Base-by-base conservation (phyloP, 2,888 invertebrate genomes). In the Drosophila koepferae region DNA sequence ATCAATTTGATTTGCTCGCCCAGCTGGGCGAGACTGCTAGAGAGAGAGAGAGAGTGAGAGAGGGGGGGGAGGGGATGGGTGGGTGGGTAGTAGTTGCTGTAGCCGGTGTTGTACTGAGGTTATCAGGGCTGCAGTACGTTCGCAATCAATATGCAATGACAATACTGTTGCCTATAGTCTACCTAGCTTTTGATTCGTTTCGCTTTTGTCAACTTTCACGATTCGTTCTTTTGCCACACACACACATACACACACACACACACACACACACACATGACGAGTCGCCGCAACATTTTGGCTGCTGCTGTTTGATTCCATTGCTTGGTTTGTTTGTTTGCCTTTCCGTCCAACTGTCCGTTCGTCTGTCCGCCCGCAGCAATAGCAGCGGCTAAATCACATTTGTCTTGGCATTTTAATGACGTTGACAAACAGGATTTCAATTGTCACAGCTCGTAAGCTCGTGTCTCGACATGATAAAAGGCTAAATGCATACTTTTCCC, bases 351-450 rank as follows among this genome's bases (percentile, higher is more conserved):
- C 56, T 16, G 6, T 36, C 34, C 20, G n/a, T 56, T 14, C 12
- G 14, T 41, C 18, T 58, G 59, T 43, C 48, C 54, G 62, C 72
- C 72, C 56, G 46, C 59, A 65, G 65, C 67, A 53, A 55, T 41
- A 51, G 65, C 74, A 60, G 65, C 69, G 58, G 41, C 53, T 48
- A 86, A 86, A 83, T 82, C 81, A 77, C 81, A 82, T 83, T 80
- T 82, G 83, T 82, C 65, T 82, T 82, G 88, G 69, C 72, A 82
- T 86, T 83, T 86, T 88, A 83, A 82, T 88, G 86, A 79, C 80
- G 66, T 70, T 82, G 69, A 68, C 86, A 74, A 70, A 72, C 71
- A 72, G 86, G 82, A 82, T 83, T 72, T 66, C 63, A 63, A 63
- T 64, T 54, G 62, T 65, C 51, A 56, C 43, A 28, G 46, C 60